Conservation (phyloP, 2,113 vertebrate species). For the Rhinolophus sinicus region DNA sequence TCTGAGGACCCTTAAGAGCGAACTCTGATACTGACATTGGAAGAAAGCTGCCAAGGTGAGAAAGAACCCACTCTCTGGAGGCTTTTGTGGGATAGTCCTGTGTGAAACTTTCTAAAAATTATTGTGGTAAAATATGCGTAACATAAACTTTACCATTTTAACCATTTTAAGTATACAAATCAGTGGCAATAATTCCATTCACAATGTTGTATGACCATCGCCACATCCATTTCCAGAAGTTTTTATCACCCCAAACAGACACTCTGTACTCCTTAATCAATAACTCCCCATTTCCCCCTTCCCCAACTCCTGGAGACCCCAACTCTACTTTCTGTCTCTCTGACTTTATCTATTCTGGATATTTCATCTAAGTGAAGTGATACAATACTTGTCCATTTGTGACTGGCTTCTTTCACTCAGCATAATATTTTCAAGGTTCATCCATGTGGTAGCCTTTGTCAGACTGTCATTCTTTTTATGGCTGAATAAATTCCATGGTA, state of each 20-base stretch:
- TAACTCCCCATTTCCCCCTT: fast-evolving
- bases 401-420: background rate
- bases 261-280: background rate
- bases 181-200: background rate
- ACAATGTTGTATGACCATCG: background rate
- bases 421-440: background rate
- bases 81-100: fast-evolving
- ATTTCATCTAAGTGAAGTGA: no score
- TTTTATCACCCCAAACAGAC: background rate
- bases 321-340: background rate
- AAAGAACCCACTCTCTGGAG: no score
- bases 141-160: background rate
- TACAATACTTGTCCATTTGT: fast-evolving
- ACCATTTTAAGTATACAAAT: background rate
- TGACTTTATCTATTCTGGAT: background rate
- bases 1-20: fast-evolving
- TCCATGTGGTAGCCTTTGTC: fast-evolving
- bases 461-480: background rate
- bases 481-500: fast-evolving
- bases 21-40: background rate
- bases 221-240: background rate
- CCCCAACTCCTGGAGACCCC: no score
- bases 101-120: background rate
- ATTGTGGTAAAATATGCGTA: background rate
- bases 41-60: background rate